Evolutionary conservation across 2,888 invertebrate species (phyloP).

Genomic region (Chrysopilus asiliformis): DNA sequence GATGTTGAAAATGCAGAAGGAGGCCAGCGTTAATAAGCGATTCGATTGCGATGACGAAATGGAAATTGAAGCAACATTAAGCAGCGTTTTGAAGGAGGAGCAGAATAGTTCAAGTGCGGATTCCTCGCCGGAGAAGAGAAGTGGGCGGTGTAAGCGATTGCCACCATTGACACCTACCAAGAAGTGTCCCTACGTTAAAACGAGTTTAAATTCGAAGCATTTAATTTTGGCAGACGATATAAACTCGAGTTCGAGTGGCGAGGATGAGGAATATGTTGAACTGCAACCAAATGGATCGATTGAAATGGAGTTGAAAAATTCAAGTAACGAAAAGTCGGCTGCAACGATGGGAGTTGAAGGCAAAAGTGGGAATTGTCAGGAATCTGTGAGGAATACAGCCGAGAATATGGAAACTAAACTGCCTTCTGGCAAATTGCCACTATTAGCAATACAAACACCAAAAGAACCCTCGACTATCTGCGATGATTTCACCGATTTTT

Average conservation of each 20-base stretch:
- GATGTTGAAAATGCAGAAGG: slow-evolving; percentile 36
- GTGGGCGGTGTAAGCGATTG: neutral
- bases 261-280: no score
- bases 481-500: no score
- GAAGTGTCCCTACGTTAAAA: slow-evolving; percentile 10
- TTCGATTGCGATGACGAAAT: slow-evolving; percentile 7
- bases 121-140: slow-evolving; percentile 4
- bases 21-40: no score
- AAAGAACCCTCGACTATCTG: no score
- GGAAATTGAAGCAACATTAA: slow-evolving; percentile 3
- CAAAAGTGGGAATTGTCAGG: no score
- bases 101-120: neutral
- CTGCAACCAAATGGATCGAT: no score
- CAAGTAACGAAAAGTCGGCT: neutral
- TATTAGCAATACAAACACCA: neutral
- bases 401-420: no score
- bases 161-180: slow-evolving; percentile 5
- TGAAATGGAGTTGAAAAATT: neutral
- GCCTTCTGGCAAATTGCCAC: neutral
- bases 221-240: slow-evolving; percentile 9
- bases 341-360: neutral
- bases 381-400: no score
- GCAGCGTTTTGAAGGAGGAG: slow-evolving; percentile 9
- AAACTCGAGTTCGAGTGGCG: slow-evolving; percentile 4
- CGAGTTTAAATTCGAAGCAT: slow-evolving; percentile 15